Percentiles rank a stretch among this genome's conserved stretches.
These are phyloP conservation scores for Trissolcus basalis DNA, from an alignment of 1,140 invertebrate species.

Conservation along the genomic window DNA sequence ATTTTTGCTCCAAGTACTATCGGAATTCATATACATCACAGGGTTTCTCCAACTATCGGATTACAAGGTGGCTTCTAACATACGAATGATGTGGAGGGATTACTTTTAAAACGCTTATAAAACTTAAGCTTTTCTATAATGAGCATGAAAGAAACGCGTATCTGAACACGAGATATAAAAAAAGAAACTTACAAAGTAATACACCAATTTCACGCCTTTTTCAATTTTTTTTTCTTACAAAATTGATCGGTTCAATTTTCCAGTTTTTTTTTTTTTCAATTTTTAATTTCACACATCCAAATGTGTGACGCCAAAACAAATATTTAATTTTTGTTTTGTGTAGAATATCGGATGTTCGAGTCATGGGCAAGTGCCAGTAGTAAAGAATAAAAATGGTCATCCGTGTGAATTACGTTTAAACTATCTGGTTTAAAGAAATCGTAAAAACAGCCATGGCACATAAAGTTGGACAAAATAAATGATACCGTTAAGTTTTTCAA, in stretches of 20 bases:
- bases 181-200: neutral
- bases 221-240: no score
- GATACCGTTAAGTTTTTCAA: no score
- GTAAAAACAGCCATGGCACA: no score
- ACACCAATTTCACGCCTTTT: neutral
- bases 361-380: neutral
- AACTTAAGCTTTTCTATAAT: constrained; percentile 52
- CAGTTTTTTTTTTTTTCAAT: no score
- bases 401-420: no score
- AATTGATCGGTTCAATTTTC: no score
- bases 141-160: constrained; percentile 40
- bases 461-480: no score
- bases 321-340: no score
- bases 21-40: constrained; percentile 53
- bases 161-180: constrained; percentile 38
- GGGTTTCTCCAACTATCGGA: constrained; percentile 69
- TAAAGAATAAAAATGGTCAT: no score
- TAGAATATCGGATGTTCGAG: neutral
- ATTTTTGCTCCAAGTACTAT: constrained; percentile 13
- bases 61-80: constrained; percentile 70
- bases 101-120: constrained; percentile 63
- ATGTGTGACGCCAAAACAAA: no score
- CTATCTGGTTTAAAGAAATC: no score
- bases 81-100: constrained; percentile 64
- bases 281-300: no score